phyloP scores from a whole-genome alignment of 2,888 invertebrate genomes.

The Xylocampa areola region DNA sequence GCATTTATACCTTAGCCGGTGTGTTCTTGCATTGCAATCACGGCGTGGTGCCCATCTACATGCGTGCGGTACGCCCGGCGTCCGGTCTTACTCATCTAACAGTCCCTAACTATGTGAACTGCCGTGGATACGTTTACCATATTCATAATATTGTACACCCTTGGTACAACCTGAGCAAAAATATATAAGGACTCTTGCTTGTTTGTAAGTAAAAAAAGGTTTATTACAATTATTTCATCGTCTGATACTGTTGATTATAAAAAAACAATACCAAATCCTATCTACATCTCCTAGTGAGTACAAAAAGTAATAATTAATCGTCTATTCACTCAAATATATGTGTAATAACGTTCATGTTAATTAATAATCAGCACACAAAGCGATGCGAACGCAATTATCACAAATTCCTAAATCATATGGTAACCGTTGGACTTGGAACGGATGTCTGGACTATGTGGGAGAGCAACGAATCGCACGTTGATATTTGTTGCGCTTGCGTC shows the following conservation, averaged over 20 bases:
- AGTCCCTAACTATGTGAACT: conserved; percentile 76
- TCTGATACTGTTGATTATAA: conserved; percentile 1
- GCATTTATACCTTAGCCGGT: conserved; percentile 86
- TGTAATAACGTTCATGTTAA: conserved; percentile 15
- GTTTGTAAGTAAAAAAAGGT: too few species aligned
- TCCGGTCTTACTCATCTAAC: conserved; percentile 87
- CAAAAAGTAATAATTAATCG: background rate
- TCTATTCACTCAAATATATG: background rate
- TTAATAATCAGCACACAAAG: conserved; percentile 34
- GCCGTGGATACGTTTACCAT: conserved; percentile 65
- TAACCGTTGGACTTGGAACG: conserved; percentile 60
- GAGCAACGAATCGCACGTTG: conserved; percentile 69
- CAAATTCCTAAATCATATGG: conserved; percentile 44
- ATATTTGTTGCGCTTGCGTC: conserved; percentile 58
- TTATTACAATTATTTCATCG: conserved; percentile 8
- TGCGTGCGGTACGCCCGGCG: conserved; percentile 79
- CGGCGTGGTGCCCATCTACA: conserved; percentile 80
- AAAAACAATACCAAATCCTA: conserved; percentile 8
- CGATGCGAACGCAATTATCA: conserved; percentile 48
- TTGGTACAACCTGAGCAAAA: conserved; percentile 20
- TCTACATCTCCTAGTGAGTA: conserved; percentile 4
- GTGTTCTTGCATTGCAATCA: conserved; percentile 86
- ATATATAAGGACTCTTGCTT: conserved; percentile 23
- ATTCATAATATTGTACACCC: conserved; percentile 46
- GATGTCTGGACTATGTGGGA: conserved; percentile 78